phyloP scores from a whole-genome alignment of 2,113 vertebrate genomes.

The Austrofundulus limnaeus region DNA sequence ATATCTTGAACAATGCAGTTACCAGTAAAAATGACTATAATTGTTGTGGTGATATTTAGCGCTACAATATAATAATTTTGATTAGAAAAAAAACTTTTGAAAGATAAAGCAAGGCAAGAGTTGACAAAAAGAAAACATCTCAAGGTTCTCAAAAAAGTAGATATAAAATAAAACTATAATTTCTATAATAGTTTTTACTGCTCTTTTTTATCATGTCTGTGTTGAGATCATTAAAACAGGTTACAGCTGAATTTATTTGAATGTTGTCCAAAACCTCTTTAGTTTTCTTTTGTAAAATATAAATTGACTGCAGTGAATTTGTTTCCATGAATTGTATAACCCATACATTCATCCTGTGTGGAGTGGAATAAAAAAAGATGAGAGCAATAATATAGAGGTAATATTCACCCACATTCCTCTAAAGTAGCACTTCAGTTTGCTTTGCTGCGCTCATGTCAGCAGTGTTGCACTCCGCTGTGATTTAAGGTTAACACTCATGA shows the following conservation, averaged over 20 bases:
- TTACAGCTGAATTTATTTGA: not conserved
- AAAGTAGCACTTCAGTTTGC: constrained; percentile 21
- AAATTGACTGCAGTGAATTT: not conserved
- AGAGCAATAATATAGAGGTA: constrained; percentile 9
- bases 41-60: too few species aligned
- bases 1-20: too few species aligned
- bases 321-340: constrained; percentile 1
- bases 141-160: too few species aligned
- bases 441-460: constrained; percentile 29
- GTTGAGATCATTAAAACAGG: too few species aligned
- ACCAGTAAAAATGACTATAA: too few species aligned
- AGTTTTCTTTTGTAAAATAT: not conserved
- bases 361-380: constrained; percentile 10
- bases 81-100: too few species aligned
- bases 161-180: too few species aligned
- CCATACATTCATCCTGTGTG: constrained; percentile 17
- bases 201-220: too few species aligned
- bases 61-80: too few species aligned
- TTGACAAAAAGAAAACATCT: too few species aligned
- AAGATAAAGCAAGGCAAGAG: too few species aligned
- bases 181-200: too few species aligned
- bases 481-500: constrained; percentile 36
- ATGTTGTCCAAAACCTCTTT: not conserved
- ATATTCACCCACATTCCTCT: constrained; percentile 17
- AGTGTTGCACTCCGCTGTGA: not conserved